Evolutionary conservation across 2,797 vertebrate genomes (phyloP).

Genomic region (Rhodeus uyekii): DNA sequence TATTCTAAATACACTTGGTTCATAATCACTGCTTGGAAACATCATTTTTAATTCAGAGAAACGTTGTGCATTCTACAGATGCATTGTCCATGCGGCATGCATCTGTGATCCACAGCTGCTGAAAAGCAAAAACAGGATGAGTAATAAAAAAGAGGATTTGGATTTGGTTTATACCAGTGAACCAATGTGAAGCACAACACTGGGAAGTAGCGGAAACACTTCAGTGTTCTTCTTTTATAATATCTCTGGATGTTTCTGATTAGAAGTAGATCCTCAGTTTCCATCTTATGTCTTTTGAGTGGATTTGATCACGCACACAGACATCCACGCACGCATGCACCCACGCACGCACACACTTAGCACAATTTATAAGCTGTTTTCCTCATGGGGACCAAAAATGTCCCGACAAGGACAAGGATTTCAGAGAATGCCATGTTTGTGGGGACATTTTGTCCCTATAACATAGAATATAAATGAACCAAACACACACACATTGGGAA

Average conservation of each 20-base stretch:
- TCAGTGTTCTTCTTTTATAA: slow-evolving; percentile 43
- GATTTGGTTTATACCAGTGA: slow-evolving; percentile 7
- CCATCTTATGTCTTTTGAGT: slow-evolving; percentile 52
- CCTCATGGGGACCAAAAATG: no score
- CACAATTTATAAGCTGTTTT: no score
- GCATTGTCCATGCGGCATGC: slow-evolving; percentile 34
- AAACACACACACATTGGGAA: not conserved
- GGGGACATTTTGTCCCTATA: not conserved
- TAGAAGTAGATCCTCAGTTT: slow-evolving; percentile 49
- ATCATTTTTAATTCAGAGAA: not conserved
- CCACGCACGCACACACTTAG: not conserved
- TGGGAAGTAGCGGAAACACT: slow-evolving; percentile 43
- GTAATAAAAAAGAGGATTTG: slow-evolving; percentile 41
- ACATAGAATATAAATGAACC: not conserved
- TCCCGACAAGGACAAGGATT: no score
- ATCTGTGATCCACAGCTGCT: slow-evolving; percentile 34
- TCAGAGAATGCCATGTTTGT: not conserved
- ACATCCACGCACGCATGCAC: not conserved
- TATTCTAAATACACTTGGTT: no score
- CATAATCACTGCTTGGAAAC: not conserved
- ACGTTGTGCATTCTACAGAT: slow-evolving; percentile 5
- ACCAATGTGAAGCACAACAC: slow-evolving; percentile 32
- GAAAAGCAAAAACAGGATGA: slow-evolving; percentile 36
- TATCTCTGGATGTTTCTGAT: slow-evolving; percentile 42
- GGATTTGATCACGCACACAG: slow-evolving; percentile 2